Conservation (phyloP, 1,140 invertebrate genomes). For the Eueides isabella region DNA sequence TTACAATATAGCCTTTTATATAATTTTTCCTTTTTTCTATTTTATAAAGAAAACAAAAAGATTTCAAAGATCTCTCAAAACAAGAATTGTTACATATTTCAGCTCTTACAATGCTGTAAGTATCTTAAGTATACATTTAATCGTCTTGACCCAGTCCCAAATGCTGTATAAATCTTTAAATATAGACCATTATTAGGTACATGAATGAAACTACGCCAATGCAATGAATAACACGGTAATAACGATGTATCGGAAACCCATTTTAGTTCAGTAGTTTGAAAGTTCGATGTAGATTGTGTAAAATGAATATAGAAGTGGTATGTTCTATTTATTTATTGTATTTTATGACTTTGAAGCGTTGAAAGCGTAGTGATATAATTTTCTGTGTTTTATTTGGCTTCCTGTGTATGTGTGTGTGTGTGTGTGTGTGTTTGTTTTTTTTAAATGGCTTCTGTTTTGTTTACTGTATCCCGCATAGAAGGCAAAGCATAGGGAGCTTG, state of each 20-base stretch:
- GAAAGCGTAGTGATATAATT: too few relatives aligned
- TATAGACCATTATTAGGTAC: constrained; percentile 24
- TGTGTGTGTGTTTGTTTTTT: too few relatives aligned
- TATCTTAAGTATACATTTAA: constrained; percentile 1
- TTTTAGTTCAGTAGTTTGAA: constrained; percentile 23
- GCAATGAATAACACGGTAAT: constrained; percentile 31
- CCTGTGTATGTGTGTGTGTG: too few relatives aligned
- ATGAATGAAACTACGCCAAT: constrained; percentile 27
- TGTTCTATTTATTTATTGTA: not conserved
- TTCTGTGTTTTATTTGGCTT: too few relatives aligned
- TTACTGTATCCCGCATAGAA: too few relatives aligned
- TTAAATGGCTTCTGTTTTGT: too few relatives aligned
- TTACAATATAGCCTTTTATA: too few relatives aligned
- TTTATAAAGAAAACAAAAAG: too few relatives aligned
- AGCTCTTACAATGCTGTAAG: not conserved
- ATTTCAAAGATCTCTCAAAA: not conserved
- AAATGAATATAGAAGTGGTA: not conserved
- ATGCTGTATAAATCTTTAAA: constrained; percentile 28
- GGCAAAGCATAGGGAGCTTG: too few relatives aligned
- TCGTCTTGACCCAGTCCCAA: not conserved
- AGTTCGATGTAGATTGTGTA: constrained; percentile 5
- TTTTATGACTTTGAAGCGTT: too few relatives aligned
- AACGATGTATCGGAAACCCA: constrained; percentile 37
- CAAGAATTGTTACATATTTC: not conserved
- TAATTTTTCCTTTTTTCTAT: too few relatives aligned